Evolutionary conservation across 1,140 invertebrate genomes (phyloP), one percentile per base, ranked within the genome.

Genomic region (Protaetia brevitarsis): DNA sequence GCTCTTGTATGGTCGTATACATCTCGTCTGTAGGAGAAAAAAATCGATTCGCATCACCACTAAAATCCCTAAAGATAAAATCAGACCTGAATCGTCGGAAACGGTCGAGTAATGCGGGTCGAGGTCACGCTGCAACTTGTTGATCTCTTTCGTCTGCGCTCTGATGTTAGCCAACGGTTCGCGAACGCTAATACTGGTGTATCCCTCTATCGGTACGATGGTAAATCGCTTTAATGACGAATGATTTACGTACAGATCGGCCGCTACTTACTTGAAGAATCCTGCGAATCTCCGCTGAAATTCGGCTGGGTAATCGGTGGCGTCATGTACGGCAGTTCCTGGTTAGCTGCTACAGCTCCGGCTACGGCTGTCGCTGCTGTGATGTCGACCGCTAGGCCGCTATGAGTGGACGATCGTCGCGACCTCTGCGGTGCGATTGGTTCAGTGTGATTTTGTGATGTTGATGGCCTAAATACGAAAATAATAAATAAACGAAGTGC

Each of bases 281-380:
- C 91, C 67, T 92, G 91, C 3, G 90, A 93, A 79, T 94, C 91
- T 0, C 91, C 91, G 73, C 90, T 93, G 73, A 93, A 94, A 77
- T 92, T 87, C 26, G 82, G 81, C 45, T 85, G 83, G 45, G 83
- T 78, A 41, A 90, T 83, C 0, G 92, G 92, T 62, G 92, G 92
- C 30, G 92, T 94, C 87, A 94, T 94, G 73, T 94, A 94, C 4
- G 92, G 93, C 74, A 94, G 81, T 75, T 94, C 92, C 77, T 92
- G 90, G 80, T 89, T 93, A 41, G 93, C 92, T 65, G 92, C 88
- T 31, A 94, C 84, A 72, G 88, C 86, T 6, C 92, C 92, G 56
- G 89, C 87, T 69, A 94, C 93, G 1, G 92, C 93, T 56, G 88
- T 88, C 4, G 90, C 91, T 23, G 91, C 92, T 56, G 89, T 86